Evolutionary conservation across 2,113 vertebrate species (phyloP), one percentile per base, ranked within the genome.

Genomic region (Pelobates fuscus): DNA sequence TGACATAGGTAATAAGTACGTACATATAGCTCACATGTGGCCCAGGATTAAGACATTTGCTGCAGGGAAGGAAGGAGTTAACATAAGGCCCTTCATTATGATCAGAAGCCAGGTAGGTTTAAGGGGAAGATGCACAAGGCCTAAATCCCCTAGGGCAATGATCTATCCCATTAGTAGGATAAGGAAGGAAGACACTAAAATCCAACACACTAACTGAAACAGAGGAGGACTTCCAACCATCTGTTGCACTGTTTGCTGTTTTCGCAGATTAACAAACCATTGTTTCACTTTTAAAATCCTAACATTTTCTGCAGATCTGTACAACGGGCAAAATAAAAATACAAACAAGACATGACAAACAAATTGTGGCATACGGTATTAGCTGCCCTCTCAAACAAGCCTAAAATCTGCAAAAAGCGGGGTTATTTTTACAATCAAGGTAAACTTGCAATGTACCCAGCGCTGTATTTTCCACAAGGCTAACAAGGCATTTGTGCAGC

Each of bases 221-320:
- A 2, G n/a, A 14, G 59, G n/a, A 14, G 59, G 59, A 73, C 77
- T 81, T 78, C 57, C 20, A 67, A 80, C 84, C 80, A 84, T 84
- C 81, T 85, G 85, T 68, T 82, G 77, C 24, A 1, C 77, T 32
- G 76, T 67, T 67, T 52, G 66, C 74, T 66, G 82, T 65, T 79
- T 79, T 80, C 83, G 68, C 79, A 77, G 81, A 82, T 78, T 67
- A 77, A 80, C 79, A 77, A 77, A 71, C 37, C 77, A 77, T 6
- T 37, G 32, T n/a, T n/a, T n/a, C n/a, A n/a, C n/a, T n/a, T n/a
- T n/a, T n/a, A n/a, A n/a, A n/a, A n/a, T n/a, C n/a, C n/a, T n/a
- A n/a, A n/a, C n/a, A n/a, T n/a, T n/a, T n/a, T n/a, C n/a, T n/a
- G n/a, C n/a, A n/a, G n/a, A n/a, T n/a, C n/a, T n/a, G n/a, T n/a